Evolutionary conservation across 2,797 vertebrate genomes (phyloP), one percentile per base, ranked within the genome.

Genomic region (Myripristis murdjan): DNA sequence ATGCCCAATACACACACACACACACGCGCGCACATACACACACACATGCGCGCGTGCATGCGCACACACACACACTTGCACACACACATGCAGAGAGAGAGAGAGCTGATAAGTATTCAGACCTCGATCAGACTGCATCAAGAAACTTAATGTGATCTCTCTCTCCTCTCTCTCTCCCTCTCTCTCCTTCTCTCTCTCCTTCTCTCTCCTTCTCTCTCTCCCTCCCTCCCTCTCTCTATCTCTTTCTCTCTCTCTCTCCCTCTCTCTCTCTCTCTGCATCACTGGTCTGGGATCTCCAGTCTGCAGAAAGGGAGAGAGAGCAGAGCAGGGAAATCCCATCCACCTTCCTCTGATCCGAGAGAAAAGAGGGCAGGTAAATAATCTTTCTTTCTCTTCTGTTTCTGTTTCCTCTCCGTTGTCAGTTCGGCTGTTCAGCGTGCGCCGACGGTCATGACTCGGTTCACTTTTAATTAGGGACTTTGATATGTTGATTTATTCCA

Each of bases 31-130:
- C 41, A 51, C 4, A 39, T 51, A 51, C 53, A 20, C 53, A 37
- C 55, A 33, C 41, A 48, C 37, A 44, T 33, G 49, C 47, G n/a
- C n/a, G n/a, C n/a, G n/a, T n/a, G n/a, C n/a, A n/a, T n/a, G n/a
- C n/a, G n/a, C n/a, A n/a, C n/a, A n/a, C n/a, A n/a, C n/a, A n/a
- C n/a, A n/a, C n/a, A n/a, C n/a, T n/a, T n/a, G n/a, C n/a, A n/a
- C n/a, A n/a, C n/a, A n/a, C n/a, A n/a, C n/a, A n/a, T n/a, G n/a
- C n/a, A n/a, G n/a, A n/a, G n/a, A n/a, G n/a, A n/a, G n/a, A n/a
- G n/a, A n/a, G n/a, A 69, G 58, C 87, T 90, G 67, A 87, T 90
- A 86, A 87, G 83, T 84, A 91, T 92, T 87, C 89, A 85, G 76
- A 71, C 54, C 81, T 82, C 83, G 87, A 83, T 82, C 80, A 68